These are phyloP conservation scores for Mnemiopsis leidyi DNA, from an alignment of 37 sponge, comb jelly and placozoan genomes.

Conservation along the genomic window DNA sequence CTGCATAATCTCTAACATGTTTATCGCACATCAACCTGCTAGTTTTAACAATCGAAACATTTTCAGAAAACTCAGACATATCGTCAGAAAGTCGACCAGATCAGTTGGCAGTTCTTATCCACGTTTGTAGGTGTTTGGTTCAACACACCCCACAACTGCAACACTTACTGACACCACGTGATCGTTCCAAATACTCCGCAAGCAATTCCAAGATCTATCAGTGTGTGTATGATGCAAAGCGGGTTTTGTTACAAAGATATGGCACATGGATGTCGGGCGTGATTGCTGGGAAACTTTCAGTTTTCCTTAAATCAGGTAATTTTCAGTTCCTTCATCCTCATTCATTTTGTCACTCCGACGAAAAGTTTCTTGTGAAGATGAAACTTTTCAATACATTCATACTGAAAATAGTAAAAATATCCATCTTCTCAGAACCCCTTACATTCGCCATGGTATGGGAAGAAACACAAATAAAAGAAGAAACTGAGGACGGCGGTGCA, in stretches of 20 bases:
- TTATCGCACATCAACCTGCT: background rate
- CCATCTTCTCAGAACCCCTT: background rate
- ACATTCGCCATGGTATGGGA: conserved; percentile 19
- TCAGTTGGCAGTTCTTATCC: background rate
- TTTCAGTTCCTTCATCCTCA: too few species aligned
- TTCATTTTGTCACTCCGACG: too few species aligned
- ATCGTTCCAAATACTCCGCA: conserved; percentile 9
- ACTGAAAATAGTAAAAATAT: too few species aligned
- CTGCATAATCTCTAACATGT: background rate
- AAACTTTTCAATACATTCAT: too few species aligned
- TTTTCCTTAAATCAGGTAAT: background rate
- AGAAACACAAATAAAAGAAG: conserved; percentile 29
- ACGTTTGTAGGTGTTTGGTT: background rate
- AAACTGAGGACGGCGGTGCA: background rate
- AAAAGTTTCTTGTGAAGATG: too few species aligned
- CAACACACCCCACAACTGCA: background rate
- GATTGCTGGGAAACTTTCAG: background rate
- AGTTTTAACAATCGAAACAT: background rate
- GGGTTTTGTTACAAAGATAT: background rate
- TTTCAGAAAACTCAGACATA: background rate
- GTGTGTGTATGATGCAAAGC: background rate
- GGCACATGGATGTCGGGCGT: background rate
- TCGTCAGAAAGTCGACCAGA: background rate
- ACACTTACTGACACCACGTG: background rate
- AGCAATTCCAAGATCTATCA: background rate